Percentiles rank a stretch among this genome's conserved stretches.
These are phyloP conservation scores for Patella pellucida DNA, from an alignment of 2,888 invertebrate genomes.

Conservation along the genomic window DNA sequence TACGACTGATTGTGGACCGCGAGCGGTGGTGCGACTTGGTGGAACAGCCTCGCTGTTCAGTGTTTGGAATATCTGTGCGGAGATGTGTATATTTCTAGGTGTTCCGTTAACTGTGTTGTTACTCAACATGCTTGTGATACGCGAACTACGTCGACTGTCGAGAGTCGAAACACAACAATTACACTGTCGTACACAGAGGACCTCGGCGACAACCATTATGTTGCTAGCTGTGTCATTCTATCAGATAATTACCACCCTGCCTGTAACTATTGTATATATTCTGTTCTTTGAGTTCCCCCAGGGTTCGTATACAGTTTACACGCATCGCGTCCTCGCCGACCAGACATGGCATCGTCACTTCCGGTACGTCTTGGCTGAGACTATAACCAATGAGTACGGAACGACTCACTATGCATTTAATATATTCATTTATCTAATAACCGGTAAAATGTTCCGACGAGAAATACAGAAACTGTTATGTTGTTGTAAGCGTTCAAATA, in stretches of 20 bases:
- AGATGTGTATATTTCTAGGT: slow-evolving; percentile 64
- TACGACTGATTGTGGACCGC: slow-evolving; percentile 45
- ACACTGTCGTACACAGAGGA: slow-evolving; percentile 47
- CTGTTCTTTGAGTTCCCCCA: slow-evolving; percentile 52
- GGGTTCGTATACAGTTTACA: slow-evolving; percentile 38
- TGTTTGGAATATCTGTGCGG: slow-evolving; percentile 67
- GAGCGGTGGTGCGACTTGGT: slow-evolving; percentile 46
- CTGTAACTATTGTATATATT: slow-evolving; percentile 63
- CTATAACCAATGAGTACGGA: slow-evolving; percentile 62
- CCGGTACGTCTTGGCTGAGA: slow-evolving; percentile 51
- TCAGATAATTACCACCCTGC: slow-evolving; percentile 66
- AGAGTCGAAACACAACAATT: slow-evolving; percentile 48
- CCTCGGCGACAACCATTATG: slow-evolving; percentile 68
- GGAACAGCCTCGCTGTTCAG: slow-evolving; percentile 57
- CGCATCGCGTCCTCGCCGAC: slow-evolving; percentile 40
- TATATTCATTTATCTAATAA: slow-evolving; percentile 68
- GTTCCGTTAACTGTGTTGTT: slow-evolving; percentile 66
- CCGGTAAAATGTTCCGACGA: slow-evolving; percentile 67
- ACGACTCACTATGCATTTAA: slow-evolving; percentile 69
- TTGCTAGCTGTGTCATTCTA: slow-evolving; percentile 68
- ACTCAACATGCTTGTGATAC: slow-evolving; percentile 68
- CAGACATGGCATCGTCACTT: slow-evolving; percentile 56
- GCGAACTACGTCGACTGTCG: slow-evolving; percentile 59
- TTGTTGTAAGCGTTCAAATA: slow-evolving; percentile 39
- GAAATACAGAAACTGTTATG: slow-evolving; percentile 57